Percentiles rank a stretch among this genome's conserved stretches.
Evolutionary conservation across 2,888 invertebrate genomes (phyloP).

Genomic region (Chloroclysta siterata): DNA sequence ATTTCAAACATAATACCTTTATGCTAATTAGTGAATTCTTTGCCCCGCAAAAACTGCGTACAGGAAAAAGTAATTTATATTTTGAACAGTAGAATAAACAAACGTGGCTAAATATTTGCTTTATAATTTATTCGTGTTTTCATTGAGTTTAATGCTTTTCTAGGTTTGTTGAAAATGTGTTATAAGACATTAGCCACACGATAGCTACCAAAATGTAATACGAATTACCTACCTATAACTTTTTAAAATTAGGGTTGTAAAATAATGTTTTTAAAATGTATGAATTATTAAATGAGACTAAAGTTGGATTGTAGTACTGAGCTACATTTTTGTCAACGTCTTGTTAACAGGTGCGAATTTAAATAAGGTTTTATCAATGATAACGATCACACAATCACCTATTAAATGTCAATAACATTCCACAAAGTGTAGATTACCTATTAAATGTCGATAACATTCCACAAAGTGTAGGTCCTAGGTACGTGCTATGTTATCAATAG

Average conservation of each 20-base stretch:
- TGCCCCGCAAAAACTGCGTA: constrained; percentile 5
- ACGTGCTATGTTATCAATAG: constrained; percentile 5
- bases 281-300: not conserved
- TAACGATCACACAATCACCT: constrained; percentile 20
- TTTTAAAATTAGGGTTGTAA: not conserved
- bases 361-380: constrained; percentile 21
- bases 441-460: constrained; percentile 22
- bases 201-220: not conserved
- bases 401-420: constrained; percentile 24
- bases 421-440: constrained; percentile 2
- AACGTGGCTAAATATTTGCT: constrained; percentile 28
- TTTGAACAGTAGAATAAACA: constrained; percentile 28
- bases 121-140: constrained; percentile 34
- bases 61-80: constrained; percentile 29
- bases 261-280: not conserved
- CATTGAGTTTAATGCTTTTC: constrained; percentile 34
- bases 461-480: not conserved
- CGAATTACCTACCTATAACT: not conserved
- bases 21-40: constrained; percentile 8
- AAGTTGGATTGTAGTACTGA: not conserved
- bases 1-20: not conserved
- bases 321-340: not conserved
- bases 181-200: constrained; percentile 12
- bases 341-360: constrained; percentile 22
- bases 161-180: constrained; percentile 18